A percentile compares a stretch with the other conserved stretches of the same genome.
Conservation (phyloP, 2,888 invertebrate species). For the Aspidiotus rigidus region DNA sequence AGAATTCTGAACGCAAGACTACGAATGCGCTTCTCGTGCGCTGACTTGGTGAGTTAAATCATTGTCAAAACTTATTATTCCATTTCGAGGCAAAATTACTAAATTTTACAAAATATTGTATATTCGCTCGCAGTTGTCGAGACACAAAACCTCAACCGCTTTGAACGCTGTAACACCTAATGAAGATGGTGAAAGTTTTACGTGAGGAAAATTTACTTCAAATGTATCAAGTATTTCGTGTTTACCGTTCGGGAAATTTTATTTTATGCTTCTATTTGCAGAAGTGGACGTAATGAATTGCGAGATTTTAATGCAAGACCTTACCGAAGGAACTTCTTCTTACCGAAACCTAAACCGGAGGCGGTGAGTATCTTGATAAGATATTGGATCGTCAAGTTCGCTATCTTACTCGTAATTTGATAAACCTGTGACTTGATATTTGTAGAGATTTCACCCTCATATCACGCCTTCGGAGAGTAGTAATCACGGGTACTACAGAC, state of each 20-base stretch:
- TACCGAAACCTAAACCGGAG: neutral
- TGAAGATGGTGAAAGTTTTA: neutral
- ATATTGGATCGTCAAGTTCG: no score
- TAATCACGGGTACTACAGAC: no score
- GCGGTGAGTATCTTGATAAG: no score
- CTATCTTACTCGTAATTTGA: no score
- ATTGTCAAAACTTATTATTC: neutral
- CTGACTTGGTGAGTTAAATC: neutral
- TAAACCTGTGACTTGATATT: no score
- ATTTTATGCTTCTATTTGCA: neutral
- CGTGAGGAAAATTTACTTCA: neutral
- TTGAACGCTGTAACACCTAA: neutral
- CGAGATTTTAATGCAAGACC: neutral
- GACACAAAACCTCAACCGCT: neutral
- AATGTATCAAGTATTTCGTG: neutral
- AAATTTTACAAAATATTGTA: neutral
- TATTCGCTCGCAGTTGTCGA: neutral
- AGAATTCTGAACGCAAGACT: conserved; percentile 11
- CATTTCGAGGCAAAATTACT: no score
- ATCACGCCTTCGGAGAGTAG: no score
- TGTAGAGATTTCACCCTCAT: no score
- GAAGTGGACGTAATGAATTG: neutral
- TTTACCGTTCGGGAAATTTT: neutral
- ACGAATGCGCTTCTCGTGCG: conserved; percentile 18
- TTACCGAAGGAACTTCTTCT: neutral